Conservation (phyloP, 1,140 invertebrate genomes). For the Muscidifurax raptorellus region DNA sequence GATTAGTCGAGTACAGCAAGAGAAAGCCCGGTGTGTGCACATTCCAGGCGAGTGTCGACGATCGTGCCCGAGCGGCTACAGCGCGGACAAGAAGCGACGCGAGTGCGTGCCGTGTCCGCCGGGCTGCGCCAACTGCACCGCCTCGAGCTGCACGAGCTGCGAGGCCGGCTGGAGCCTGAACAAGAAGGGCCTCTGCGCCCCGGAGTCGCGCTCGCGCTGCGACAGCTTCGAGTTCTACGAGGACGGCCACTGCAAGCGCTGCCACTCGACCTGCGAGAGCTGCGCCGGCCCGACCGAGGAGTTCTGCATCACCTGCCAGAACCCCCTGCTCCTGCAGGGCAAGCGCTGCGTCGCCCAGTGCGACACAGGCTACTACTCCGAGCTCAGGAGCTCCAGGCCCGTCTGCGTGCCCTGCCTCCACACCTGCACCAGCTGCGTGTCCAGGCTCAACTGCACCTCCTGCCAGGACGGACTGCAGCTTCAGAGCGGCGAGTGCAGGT, state of each 20-base stretch:
- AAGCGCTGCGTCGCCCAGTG: conserved; percentile 83
- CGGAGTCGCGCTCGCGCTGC: conserved; percentile 81
- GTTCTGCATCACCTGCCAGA: conserved; percentile 82
- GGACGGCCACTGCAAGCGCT: conserved; percentile 80
- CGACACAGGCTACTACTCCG: conserved; percentile 81
- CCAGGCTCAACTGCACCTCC: conserved; percentile 85
- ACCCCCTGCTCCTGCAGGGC: conserved; percentile 81
- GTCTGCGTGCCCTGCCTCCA: conserved; percentile 86
- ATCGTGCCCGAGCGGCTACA: conserved; percentile 83
- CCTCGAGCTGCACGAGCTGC: conserved; percentile 82
- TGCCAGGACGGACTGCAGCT: conserved; percentile 84
- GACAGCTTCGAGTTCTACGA: conserved; percentile 82
- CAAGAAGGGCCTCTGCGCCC: conserved; percentile 83
- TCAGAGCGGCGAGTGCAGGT: conserved; percentile 86
- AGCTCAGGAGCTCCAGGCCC: conserved; percentile 77
- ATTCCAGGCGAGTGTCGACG: conserved; percentile 69
- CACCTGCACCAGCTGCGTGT: conserved; percentile 85
- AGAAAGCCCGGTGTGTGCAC: background rate
- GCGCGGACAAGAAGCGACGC: conserved; percentile 83
- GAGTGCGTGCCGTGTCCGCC: conserved; percentile 85
- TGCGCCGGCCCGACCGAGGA: conserved; percentile 82
- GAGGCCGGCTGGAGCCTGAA: conserved; percentile 83
- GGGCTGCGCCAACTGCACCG: conserved; percentile 84
- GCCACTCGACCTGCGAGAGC: conserved; percentile 83
- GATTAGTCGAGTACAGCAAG: background rate